Evolutionary conservation across 2,113 vertebrate species (phyloP).

Genomic region (Cromileptes altivelis): DNA sequence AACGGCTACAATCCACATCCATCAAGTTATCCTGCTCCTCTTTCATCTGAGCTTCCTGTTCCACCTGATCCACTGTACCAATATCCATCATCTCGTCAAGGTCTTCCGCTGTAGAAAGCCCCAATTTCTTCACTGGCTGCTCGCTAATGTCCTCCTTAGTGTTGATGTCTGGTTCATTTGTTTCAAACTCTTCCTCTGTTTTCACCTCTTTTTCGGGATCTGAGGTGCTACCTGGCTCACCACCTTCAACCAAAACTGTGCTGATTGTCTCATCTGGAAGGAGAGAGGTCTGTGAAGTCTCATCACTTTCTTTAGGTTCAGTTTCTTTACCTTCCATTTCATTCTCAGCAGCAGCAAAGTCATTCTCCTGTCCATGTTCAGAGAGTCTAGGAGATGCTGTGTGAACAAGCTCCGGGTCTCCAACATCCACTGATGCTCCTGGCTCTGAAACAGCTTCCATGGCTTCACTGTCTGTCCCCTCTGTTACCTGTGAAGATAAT

Average conservation of each 20-base stretch:
- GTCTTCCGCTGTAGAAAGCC: constrained; percentile 13
- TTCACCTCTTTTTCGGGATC: constrained; percentile 25
- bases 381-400: background rate
- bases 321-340: background rate
- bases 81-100: constrained; percentile 83
- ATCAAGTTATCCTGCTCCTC: constrained; percentile 29
- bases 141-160: background rate
- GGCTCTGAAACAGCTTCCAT: constrained; percentile 26
- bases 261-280: background rate
- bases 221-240: background rate
- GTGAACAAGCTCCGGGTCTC: background rate
- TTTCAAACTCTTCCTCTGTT: constrained; percentile 2
- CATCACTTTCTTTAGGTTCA: background rate
- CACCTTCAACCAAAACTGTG: background rate
- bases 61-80: constrained; percentile 75
- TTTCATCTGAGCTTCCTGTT: constrained; percentile 80
- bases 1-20: constrained; percentile 31
- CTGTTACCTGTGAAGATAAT: constrained; percentile 48
- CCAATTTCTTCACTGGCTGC: background rate
- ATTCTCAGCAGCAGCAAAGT: background rate
- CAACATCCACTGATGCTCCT: background rate
- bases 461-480: constrained; percentile 4
- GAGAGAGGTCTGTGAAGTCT: background rate
- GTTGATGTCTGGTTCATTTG: background rate
- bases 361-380: background rate